phyloP scores from a whole-genome alignment of 2,113 vertebrate species.

The Machaerirhynchus nigripectus region DNA sequence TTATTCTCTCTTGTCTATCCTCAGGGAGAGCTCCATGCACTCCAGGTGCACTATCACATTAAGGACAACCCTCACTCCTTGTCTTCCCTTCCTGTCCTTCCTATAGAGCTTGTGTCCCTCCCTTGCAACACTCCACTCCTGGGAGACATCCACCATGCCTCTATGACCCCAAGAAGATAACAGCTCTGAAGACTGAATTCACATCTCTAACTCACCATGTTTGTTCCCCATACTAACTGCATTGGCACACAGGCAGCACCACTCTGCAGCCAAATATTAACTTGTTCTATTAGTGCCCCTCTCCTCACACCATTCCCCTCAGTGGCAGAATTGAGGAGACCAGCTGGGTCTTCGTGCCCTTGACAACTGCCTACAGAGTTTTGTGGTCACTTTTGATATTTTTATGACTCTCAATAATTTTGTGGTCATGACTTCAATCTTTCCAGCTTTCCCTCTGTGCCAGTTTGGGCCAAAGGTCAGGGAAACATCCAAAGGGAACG shows the following conservation, averaged over 20 bases:
- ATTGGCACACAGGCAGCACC: no score
- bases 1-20: neutral
- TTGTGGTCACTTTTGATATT: neutral
- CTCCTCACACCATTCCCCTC: neutral
- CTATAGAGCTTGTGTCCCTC: neutral
- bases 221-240: neutral
- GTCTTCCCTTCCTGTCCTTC: neutral
- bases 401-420: neutral
- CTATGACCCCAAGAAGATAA: neutral
- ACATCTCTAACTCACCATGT: neutral
- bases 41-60: neutral
- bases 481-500: no score
- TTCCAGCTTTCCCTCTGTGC: neutral
- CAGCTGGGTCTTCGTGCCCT: neutral
- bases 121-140: neutral
- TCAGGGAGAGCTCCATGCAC: neutral
- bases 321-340: neutral
- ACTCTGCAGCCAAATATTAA: neutral
- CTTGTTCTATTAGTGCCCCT: neutral
- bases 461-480: no score
- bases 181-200: neutral
- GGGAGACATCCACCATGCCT: neutral
- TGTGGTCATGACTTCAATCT: neutral
- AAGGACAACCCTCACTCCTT: neutral
- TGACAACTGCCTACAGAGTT: neutral